Evolutionary conservation across 1,140 invertebrate species (phyloP), one percentile per base, ranked within the genome.

Genomic region (Gryllus bimaculatus): DNA sequence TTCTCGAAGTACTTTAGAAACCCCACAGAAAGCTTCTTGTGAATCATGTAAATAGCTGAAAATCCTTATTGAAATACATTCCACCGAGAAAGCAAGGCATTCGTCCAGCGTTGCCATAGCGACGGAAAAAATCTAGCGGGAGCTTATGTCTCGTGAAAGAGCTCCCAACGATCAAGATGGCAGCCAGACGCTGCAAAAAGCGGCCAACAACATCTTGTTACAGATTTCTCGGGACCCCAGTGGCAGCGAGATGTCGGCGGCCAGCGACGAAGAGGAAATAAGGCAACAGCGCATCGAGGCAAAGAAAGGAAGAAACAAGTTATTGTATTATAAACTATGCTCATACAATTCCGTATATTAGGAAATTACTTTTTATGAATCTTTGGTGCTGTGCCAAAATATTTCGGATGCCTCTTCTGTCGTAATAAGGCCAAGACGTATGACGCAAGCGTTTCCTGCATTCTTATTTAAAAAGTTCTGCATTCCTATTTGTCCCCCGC

Each of bases 251-350:
- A 66, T 7, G 54, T 13, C 10, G 54, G 10, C 10, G 18, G 2
- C 2, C 54, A 66, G 54, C 54, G 54, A 66, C 10, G 18, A 39
- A 39, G 26, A 39, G 26, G 26, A 39, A 39, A 39, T 39, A 39
- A 39, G 26, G 26, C 26, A 39, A 39, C 26, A 39, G 26, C 26
- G 26, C 26, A 39, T 39, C 26, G 26, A 66, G 54, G 54, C 54
- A 66, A 66, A 66, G 54, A 66, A 66, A 66, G 54, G 54, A 10
- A 66, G 54, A 66, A 66, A 66, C 54, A 66, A 66, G 54, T 66
- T 66, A 66, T 66, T 66, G 54, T 66, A 66, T 66, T 66, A 66
- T 66, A 66, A 66, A 66, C 54, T 66, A 66, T 66, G 54, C 54
- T 66, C 54, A 18, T 66, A 66, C 54, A 66, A 66, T 66, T 66